Conservation (phyloP, 2,797 vertebrate species). For the Delichon dasypus region DNA sequence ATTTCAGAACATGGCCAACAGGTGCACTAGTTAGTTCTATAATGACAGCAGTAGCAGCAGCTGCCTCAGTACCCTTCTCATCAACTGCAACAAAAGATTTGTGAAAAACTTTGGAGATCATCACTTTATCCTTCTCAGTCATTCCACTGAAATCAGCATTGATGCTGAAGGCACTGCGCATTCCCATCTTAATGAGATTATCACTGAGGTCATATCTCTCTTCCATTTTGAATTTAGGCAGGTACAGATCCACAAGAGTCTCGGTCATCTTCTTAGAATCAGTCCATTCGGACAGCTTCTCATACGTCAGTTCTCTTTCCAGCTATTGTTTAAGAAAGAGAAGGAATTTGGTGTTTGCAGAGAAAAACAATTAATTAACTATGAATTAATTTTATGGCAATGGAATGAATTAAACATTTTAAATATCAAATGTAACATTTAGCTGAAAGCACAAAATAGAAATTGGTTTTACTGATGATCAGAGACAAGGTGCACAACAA, state of each 20-base stretch:
- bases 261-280: constrained; percentile 8
- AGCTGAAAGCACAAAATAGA: background rate
- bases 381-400: background rate
- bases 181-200: background rate
- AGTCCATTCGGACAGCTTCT: constrained; percentile 25
- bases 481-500: background rate
- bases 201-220: background rate
- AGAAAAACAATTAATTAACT: background rate
- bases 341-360: background rate
- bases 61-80: constrained; percentile 88
- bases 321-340: background rate
- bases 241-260: constrained; percentile 20
- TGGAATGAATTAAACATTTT: background rate
- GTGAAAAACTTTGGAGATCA: constrained; percentile 82
- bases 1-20: background rate
- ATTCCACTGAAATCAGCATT: constrained; percentile 39
- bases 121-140: constrained; percentile 31
- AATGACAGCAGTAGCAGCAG: constrained; percentile 76
- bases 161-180: background rate
- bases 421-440: background rate
- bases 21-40: fast-evolving
- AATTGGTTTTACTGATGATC: background rate
- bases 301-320: constrained; percentile 31
- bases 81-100: constrained; percentile 88
- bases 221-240: constrained; percentile 46